Base-by-base conservation (phyloP, 2,113 vertebrate genomes). In the Oncorhynchus nerka region DNA sequence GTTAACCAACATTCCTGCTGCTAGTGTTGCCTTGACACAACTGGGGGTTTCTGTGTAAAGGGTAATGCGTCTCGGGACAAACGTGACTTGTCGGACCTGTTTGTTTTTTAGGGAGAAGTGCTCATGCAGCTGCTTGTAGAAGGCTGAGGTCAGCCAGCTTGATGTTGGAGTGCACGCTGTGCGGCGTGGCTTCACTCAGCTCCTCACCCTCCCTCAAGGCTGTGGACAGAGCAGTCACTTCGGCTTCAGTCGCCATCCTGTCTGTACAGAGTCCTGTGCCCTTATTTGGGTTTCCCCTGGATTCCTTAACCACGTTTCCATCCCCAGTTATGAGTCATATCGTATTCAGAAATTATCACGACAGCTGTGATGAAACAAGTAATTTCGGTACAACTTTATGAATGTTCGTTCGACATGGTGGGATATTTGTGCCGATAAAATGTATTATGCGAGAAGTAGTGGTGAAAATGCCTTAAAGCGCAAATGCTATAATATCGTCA, bases 71-170 rank as follows among this genome's bases (percentile, higher is more conserved):
- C 59, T 24, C 4, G 3, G n/a, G n/a, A 64, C 1, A 11, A 70
- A 30, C 3, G 16, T n/a, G 62, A 49, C 67, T 74, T 9, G 16
- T 6, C 87, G 68, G 22, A 89, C 91, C 91, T 87, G 79, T 80
- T 83, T 32, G 62, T 77, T 79, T 8, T 74, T 79, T 24, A 62
- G 32, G 4, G 61, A 74, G 61, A 90, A 80, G 78, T 92, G 82
- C 70, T 93, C 78, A 3, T 83, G 81, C 64, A 93, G 77, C 75
- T 88, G 85, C 22, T 71, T 81, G 83, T 90, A 89, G 71, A 92
- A 81, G 0, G 30, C 51, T 91, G 78, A 91, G 82, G n/a, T 90
- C 90, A 0, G 68, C 6, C 55, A 91, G 84, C 74, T 83, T 90
- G 15, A 87, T 2, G 30, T 79, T 88, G 39, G 75, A 75, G 16